Percentiles rank a stretch among this genome's conserved stretches.
These are phyloP conservation scores for Drosophila tanythrix DNA, from an alignment of 2,888 invertebrate genomes.

Conservation along the genomic window DNA sequence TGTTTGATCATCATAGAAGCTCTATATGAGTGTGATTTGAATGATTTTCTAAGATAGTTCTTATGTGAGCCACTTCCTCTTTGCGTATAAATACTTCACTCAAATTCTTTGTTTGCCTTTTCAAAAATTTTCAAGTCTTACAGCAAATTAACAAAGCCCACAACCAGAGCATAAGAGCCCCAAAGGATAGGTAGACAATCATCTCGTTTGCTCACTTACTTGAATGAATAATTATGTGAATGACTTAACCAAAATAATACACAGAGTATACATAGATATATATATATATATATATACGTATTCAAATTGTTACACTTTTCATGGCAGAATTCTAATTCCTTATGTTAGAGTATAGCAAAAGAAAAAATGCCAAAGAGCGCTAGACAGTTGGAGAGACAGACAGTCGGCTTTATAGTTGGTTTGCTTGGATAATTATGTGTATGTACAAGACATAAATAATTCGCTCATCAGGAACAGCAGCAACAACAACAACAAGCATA, in stretches of 20 bases:
- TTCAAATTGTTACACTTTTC: neutral
- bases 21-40: neutral
- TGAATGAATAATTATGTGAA: conserved; percentile 11
- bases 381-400: conserved; percentile 41
- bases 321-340: neutral
- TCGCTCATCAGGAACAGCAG: conserved; percentile 60
- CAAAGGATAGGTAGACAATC: conserved; percentile 1
- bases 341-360: conserved; percentile 17
- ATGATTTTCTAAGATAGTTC: neutral
- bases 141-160: neutral
- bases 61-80: neutral
- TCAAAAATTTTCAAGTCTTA: neutral
- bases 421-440: conserved; percentile 75
- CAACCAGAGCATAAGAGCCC: neutral
- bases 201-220: neutral
- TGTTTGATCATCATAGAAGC: too few species aligned
- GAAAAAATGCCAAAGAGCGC: conserved; percentile 20
- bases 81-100: neutral
- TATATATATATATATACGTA: neutral
- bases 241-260: conserved; percentile 9
- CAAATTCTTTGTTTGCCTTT: neutral
- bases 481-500: conserved; percentile 19
- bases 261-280: neutral
- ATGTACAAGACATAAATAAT: conserved; percentile 77
- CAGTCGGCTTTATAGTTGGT: conserved; percentile 23